Percentiles rank a stretch among this genome's conserved stretches.
Conservation (phyloP, 2,797 vertebrate species). For the Rhabdophis nuchalis region DNA sequence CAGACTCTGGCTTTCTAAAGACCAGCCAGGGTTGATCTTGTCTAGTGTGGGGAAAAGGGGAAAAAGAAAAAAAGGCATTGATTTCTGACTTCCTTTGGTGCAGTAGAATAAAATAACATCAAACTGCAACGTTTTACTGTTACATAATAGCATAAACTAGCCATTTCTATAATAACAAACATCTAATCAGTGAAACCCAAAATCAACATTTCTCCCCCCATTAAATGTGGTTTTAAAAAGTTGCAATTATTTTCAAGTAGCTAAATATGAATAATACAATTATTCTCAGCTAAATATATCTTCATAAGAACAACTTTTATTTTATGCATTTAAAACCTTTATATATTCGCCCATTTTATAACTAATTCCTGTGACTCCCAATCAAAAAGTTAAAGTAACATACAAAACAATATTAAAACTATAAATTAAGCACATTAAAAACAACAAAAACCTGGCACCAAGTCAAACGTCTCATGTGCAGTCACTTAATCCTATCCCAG, state of each 20-base stretch:
- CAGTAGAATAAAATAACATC: no score
- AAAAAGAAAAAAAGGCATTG: no score
- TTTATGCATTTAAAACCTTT: neutral
- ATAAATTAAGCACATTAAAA: neutral
- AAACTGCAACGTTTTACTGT: no score
- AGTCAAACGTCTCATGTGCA: neutral
- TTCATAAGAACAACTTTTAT: neutral
- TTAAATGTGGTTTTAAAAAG: neutral
- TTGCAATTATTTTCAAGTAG: neutral
- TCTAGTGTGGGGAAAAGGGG: no score
- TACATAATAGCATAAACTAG: no score
- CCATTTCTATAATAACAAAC: no score
- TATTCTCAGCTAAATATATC: neutral
- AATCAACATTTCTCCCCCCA: neutral
- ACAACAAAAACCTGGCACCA: neutral
- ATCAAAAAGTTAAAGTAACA: neutral
- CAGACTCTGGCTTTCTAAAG: no score
- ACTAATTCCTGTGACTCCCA: neutral
- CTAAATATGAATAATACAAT: neutral
- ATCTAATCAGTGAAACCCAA: no score
- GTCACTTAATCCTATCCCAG: neutral
- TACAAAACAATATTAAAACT: neutral
- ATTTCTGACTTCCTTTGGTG: no score
- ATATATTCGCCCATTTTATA: neutral
- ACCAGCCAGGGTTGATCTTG: no score